Base-by-base conservation (phyloP, 2,797 vertebrate species). In the Myoxocephalus aenaeus region DNA sequence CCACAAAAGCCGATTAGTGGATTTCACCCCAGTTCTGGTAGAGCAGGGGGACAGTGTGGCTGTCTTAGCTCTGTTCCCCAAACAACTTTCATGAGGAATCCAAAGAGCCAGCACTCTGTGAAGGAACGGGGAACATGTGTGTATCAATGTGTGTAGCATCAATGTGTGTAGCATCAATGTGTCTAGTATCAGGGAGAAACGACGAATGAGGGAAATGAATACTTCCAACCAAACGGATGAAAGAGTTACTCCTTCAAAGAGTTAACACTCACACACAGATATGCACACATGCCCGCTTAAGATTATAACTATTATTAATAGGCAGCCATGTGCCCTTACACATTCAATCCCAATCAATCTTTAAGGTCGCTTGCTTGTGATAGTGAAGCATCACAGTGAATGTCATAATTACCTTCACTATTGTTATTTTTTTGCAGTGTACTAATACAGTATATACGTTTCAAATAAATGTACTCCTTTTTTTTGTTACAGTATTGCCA, bases 1-100 rank as follows among this genome's bases (percentile, higher is more conserved):
- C 91, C 89, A 93, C 90, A 80, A 93, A 94, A 94, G 93, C 94
- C 88, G 94, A 94, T 94, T 94, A 94, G 89, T 61, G 93, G 92
- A 92, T 94, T 95, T 91, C 82, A 79, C 78, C 79, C 88, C 81
- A 64, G 81, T 83, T 82, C 34, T 89, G 84, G 80, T 76, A 22
- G 86, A 86, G 87, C 77, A 54, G 83, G 87, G 90, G 87, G 89
- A 84, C 75, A 83, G 89, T 56, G 79, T 71, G 86, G 84, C 85
- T 57, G 84, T 85, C 92, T 94, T 92, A 92, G 92, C 76, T 61
- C 44, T 2, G 13, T 58, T 92, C 93, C 85, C 81, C 8, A n/a
- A 86, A 85, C 88, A 92, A 79, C 63, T 46, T 86, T 68, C 71
- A 62, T 22, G 72, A 81, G 46, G 81, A 85, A 80, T 91, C 89